Conservation (phyloP, 2,113 vertebrate species). For the Ptilorrhoa leucosticta region DNA sequence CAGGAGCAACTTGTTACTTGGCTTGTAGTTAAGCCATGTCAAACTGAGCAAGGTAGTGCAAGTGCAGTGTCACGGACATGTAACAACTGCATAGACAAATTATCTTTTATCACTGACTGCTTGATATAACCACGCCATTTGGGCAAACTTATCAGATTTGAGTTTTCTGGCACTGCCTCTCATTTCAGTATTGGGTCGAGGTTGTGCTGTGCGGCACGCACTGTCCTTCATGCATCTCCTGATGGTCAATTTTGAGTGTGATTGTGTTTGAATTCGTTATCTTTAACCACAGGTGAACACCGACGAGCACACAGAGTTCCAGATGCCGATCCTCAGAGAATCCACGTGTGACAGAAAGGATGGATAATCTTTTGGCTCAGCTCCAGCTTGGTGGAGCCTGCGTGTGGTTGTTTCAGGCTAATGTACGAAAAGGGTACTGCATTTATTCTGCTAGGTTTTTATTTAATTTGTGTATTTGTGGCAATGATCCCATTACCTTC, state of each 20-base stretch:
- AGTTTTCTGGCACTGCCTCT: neutral
- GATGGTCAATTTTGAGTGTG: fast-evolving
- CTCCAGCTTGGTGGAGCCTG: neutral
- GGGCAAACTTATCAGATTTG: fast-evolving
- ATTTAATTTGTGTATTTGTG: neutral
- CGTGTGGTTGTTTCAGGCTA: neutral
- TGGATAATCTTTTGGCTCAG: neutral
- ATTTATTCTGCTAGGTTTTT: neutral
- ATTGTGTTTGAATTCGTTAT: neutral
- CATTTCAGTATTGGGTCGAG: fast-evolving
- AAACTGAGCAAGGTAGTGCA: fast-evolving
- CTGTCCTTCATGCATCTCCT: neutral
- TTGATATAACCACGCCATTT: fast-evolving
- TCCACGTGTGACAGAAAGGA: neutral
- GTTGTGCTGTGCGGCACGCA: fast-evolving
- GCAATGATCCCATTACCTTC: fast-evolving
- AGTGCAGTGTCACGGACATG: fast-evolving
- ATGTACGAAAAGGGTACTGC: neutral
- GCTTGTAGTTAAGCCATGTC: fast-evolving
- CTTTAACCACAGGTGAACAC: neutral
- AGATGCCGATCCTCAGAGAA: neutral
- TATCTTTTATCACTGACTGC: fast-evolving
- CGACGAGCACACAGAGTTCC: neutral
- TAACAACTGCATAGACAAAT: fast-evolving
- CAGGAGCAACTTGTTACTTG: neutral